These are phyloP conservation scores for Noctua comes DNA, from an alignment of 2,888 invertebrate species.

Conservation along the genomic window DNA sequence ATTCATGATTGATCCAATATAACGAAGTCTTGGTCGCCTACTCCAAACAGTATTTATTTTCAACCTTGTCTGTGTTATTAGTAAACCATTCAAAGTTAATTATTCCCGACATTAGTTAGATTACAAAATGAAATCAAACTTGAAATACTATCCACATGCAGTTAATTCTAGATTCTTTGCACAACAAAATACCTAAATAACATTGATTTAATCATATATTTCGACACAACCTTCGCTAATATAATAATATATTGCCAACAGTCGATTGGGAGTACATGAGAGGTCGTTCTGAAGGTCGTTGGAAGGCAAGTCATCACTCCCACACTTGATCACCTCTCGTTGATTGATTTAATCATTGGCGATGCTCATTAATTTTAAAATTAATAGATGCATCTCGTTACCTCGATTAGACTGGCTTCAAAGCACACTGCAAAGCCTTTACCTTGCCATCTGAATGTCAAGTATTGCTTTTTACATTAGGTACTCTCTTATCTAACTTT, in stretches of 20 bases:
- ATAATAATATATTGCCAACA: slow-evolving; percentile 58
- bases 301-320: slow-evolving; percentile 42
- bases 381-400: slow-evolving; percentile 25
- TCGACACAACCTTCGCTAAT: slow-evolving; percentile 45
- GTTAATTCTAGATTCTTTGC: slow-evolving; percentile 48
- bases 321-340: slow-evolving; percentile 38
- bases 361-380: slow-evolving; percentile 46
- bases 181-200: slow-evolving; percentile 42
- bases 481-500: neutral
- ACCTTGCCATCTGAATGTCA: slow-evolving; percentile 23
- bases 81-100: neutral
- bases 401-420: neutral
- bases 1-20: neutral
- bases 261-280: slow-evolving; percentile 20
- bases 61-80: slow-evolving; percentile 1
- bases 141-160: slow-evolving; percentile 15
- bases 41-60: neutral
- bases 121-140: slow-evolving; percentile 34
- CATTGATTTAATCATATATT: slow-evolving; percentile 55
- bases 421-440: neutral
- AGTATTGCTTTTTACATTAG: neutral
- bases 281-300: slow-evolving; percentile 55
- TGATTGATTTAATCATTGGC: slow-evolving; percentile 54
- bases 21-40: neutral
- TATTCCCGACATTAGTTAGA: neutral